phyloP scores from a whole-genome alignment of 2,113 vertebrate species.

The Actinemys pallida region DNA sequence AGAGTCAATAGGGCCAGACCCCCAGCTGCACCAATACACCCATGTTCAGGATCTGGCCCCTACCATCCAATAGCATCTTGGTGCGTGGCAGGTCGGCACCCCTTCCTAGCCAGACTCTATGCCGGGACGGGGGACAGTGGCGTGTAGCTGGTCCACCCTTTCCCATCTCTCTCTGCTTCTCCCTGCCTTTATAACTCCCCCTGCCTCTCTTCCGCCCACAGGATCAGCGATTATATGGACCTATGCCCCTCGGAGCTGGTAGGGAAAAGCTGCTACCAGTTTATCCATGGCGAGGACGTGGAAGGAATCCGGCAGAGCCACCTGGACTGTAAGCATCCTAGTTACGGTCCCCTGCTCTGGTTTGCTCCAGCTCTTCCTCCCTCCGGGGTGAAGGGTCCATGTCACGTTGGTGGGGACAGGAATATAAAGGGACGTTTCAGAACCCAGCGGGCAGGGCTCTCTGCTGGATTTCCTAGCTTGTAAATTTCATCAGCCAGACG shows the following conservation, averaged over 20 bases:
- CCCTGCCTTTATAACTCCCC: neutral
- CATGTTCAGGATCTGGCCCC: neutral
- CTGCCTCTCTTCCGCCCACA: conserved; percentile 16
- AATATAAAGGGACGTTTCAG: neutral
- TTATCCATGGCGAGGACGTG: conserved; percentile 89
- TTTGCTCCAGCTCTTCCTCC: neutral
- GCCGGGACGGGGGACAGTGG: neutral
- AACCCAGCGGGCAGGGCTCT: neutral
- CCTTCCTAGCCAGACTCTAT: neutral
- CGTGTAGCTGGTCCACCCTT: neutral
- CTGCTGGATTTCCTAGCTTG: neutral
- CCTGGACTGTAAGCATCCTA: conserved; percentile 84
- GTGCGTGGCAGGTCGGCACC: neutral
- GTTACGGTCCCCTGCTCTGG: neutral
- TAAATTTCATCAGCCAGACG: neutral
- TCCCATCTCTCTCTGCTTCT: neutral
- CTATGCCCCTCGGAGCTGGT: conserved; percentile 89
- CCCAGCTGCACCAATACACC: neutral
- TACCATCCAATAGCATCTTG: neutral
- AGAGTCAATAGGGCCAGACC: neutral
- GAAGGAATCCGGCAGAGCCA: conserved; percentile 89
- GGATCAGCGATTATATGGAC: conserved; percentile 94
- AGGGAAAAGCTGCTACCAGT: conserved; percentile 91
- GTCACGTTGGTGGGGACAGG: neutral
- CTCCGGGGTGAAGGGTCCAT: neutral